These are phyloP conservation scores for Heterotilapia buettikoferi DNA, from an alignment of 2,113 vertebrate species.

Conservation along the genomic window DNA sequence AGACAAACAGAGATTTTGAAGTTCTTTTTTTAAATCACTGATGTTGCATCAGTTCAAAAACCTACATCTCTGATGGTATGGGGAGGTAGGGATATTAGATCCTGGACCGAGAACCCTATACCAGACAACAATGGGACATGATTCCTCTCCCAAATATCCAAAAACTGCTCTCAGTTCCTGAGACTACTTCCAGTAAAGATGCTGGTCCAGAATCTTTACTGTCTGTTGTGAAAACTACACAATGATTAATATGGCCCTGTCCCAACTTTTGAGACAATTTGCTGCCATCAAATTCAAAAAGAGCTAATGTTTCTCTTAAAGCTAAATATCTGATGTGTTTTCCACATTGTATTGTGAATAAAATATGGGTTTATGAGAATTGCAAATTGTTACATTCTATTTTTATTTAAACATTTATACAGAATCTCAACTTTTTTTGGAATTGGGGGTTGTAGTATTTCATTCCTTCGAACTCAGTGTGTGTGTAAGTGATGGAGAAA, in stretches of 20 bases:
- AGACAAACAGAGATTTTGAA: background rate
- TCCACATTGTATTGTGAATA: background rate
- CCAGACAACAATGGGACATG: background rate
- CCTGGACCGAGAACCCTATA: fast-evolving
- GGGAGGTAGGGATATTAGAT: background rate
- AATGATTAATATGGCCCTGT: background rate
- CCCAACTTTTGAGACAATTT: background rate
- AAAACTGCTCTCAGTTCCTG: background rate
- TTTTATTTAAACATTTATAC: background rate
- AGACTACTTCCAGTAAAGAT: background rate
- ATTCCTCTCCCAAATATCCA: background rate
- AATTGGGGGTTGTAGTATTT: background rate
- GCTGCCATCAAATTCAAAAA: background rate
- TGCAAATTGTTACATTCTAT: background rate
- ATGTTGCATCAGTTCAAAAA: background rate
- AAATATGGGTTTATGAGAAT: background rate
- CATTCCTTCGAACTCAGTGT: background rate
- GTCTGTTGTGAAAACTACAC: background rate
- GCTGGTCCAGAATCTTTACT: background rate
- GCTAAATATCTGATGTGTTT: background rate
- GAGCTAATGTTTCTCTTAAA: background rate
- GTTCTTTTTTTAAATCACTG: background rate
- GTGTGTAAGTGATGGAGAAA: background rate
- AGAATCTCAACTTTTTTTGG: background rate
- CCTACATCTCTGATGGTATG: background rate